phyloP scores from a whole-genome alignment of 2,797 vertebrate genomes.

The Poeciliopsis paucimaculata region DNA sequence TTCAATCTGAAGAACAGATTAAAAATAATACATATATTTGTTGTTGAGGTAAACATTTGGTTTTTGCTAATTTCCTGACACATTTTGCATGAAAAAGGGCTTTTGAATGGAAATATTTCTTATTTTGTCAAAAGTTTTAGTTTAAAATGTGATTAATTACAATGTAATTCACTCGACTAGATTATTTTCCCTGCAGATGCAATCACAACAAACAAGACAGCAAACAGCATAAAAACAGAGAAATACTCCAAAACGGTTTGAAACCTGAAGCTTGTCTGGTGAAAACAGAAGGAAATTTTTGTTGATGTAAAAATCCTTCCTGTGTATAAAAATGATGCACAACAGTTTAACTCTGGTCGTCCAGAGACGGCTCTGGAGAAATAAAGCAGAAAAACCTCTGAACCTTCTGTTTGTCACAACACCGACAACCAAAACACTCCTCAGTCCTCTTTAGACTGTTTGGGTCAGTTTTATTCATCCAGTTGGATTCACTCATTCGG shows the following conservation, averaged over 20 bases:
- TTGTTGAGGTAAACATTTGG: too few relatives aligned
- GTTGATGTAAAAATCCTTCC: not conserved
- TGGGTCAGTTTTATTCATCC: not conserved
- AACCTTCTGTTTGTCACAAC: not conserved
- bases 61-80: too few relatives aligned
- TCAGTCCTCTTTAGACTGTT: not conserved
- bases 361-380: not conserved
- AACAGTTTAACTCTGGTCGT: not conserved
- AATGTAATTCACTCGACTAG: too few relatives aligned
- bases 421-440: not conserved
- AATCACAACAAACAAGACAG: not conserved
- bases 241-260: not conserved
- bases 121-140: too few relatives aligned
- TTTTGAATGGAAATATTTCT: too few relatives aligned
- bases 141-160: too few relatives aligned
- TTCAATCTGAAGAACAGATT: too few relatives aligned
- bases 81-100: too few relatives aligned
- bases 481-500: not conserved
- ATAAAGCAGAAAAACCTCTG: not conserved
- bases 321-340: not conserved
- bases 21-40: too few relatives aligned
- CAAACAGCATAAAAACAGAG: not conserved
- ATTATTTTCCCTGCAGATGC: too few relatives aligned
- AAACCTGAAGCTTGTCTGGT: not conserved
- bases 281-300: not conserved